These are phyloP conservation scores for Chelonoidis abingdonii DNA, from an alignment of 2,113 vertebrate species.

Conservation along the genomic window DNA sequence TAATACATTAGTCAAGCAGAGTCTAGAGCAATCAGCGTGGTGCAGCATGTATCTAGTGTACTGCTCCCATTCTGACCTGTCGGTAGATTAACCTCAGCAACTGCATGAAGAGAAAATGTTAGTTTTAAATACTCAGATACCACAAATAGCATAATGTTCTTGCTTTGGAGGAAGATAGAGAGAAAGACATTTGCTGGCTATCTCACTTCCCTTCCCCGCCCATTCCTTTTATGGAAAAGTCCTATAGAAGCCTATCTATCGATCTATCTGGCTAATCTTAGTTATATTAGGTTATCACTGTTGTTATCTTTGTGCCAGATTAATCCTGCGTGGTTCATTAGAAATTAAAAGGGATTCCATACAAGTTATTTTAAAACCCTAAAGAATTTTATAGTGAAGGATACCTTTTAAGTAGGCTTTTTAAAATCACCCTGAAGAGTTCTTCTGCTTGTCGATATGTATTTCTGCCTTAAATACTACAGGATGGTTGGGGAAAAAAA, in stretches of 20 bases:
- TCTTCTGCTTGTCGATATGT: not conserved
- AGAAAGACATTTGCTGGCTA: too few relatives aligned
- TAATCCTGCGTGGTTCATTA: not conserved
- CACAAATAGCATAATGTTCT: not conserved
- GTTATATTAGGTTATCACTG: not conserved
- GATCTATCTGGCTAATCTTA: not conserved
- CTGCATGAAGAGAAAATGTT: conserved; percentile 36
- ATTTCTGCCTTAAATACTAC: fast-evolving
- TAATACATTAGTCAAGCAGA: conserved; percentile 29
- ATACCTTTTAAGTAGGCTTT: not conserved
- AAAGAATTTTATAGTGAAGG: not conserved
- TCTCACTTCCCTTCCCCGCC: not conserved
- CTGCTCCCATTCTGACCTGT: conserved; percentile 25
- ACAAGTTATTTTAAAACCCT: not conserved
- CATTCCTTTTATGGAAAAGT: not conserved
- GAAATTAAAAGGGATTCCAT: not conserved
- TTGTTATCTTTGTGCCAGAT: not conserved
- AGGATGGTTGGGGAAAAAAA: not conserved
- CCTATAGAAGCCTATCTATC: not conserved
- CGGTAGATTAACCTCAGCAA: conserved; percentile 50
- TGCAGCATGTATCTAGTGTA: conserved; percentile 9
- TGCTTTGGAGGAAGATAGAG: not conserved
- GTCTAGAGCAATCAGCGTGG: conserved; percentile 33
- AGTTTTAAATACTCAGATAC: conserved; percentile 13
- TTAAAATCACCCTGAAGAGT: not conserved